Conservation (phyloP, 2,888 invertebrate species). For the Pachycephus smyrnensis region DNA sequence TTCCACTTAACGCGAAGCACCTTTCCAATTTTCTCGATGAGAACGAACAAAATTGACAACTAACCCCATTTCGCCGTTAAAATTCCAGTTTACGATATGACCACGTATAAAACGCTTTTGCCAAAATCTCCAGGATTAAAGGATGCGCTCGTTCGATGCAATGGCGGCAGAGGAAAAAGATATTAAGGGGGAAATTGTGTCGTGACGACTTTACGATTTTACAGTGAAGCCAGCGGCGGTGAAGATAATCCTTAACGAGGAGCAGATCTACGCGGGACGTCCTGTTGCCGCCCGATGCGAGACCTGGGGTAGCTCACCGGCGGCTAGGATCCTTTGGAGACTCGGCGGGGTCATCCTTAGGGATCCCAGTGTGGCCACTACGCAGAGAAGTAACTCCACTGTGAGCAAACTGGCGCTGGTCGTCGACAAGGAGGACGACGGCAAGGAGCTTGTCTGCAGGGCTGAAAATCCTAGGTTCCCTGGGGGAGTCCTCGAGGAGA, state of each 20-base stretch:
- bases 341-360: constrained; percentile 78
- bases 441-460: constrained; percentile 83
- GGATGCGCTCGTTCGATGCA: no score
- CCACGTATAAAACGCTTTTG: no score
- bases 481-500: constrained; percentile 83
- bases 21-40: no score
- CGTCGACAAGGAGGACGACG: constrained; percentile 83
- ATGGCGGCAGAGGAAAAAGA: no score
- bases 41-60: no score
- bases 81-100: no score
- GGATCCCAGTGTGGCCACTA: constrained; percentile 73
- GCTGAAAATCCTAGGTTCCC: constrained; percentile 91
- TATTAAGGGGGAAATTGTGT: no score
- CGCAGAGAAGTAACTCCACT: constrained; percentile 73
- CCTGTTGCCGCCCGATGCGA: constrained; percentile 82
- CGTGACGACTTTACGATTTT: constrained; percentile 22
- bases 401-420: constrained; percentile 81
- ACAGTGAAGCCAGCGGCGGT: constrained; percentile 84
- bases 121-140: no score
- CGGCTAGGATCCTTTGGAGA: constrained; percentile 86
- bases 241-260: constrained; percentile 78
- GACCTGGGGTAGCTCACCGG: constrained; percentile 85
- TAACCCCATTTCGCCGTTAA: no score
- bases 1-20: no score
- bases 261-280: constrained; percentile 79